Percentiles rank a stretch among this genome's conserved stretches.
phyloP scores from a whole-genome alignment of 2,888 invertebrate species.

The Cerastoderma edule region DNA sequence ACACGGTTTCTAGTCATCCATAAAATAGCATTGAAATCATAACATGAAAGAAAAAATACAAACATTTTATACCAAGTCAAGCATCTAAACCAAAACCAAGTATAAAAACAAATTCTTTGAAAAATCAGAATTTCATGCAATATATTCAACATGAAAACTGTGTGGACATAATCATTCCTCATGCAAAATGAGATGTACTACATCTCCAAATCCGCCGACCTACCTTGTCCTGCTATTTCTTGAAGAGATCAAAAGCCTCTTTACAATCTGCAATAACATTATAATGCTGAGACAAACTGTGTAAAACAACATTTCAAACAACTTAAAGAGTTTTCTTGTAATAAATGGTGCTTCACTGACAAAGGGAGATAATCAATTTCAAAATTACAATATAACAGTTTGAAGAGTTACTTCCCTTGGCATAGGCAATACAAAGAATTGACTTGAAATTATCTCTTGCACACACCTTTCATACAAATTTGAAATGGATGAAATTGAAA shows the following conservation, averaged over 20 bases:
- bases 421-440: no score
- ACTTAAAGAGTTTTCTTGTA: no score
- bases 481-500: not conserved
- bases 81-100: slow-evolving; percentile 69
- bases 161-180: slow-evolving; percentile 68
- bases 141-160: slow-evolving; percentile 67
- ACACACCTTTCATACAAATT: not conserved
- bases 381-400: not conserved
- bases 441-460: not conserved
- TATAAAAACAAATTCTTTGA: slow-evolving; percentile 64
- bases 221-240: slow-evolving; percentile 55
- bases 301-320: slow-evolving; percentile 2
- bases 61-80: slow-evolving; percentile 68
- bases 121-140: slow-evolving; percentile 68
- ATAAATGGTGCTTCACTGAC: no score
- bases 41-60: slow-evolving; percentile 67
- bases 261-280: slow-evolving; percentile 61
- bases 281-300: slow-evolving; percentile 28
- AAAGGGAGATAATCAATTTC: slow-evolving; percentile 20
- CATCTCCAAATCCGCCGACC: slow-evolving; percentile 63
- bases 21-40: slow-evolving; percentile 67
- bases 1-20: slow-evolving; percentile 67
- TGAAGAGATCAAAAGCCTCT: slow-evolving; percentile 55
- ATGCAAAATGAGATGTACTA: slow-evolving; percentile 64
- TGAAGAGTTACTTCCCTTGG: slow-evolving; percentile 1